Evolutionary conservation across 1,140 invertebrate species (phyloP).

Genomic region (Lycorma delicatula): DNA sequence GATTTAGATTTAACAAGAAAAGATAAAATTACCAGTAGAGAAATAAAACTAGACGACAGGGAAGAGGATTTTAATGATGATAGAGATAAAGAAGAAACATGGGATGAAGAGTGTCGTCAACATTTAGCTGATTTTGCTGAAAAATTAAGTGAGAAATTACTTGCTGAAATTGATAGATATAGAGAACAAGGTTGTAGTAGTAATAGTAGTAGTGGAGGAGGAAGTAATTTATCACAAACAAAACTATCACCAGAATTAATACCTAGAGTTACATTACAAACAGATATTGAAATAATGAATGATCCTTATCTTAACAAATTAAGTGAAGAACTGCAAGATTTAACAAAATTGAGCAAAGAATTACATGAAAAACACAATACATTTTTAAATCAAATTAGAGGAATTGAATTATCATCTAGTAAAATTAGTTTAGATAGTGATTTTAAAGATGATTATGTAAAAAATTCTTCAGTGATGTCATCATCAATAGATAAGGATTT

Average conservation of each 20-base stretch:
- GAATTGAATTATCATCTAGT: conserved; percentile 9
- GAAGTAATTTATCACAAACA: background rate
- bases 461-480: too few species aligned
- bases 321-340: conserved; percentile 45
- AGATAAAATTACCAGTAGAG: background rate
- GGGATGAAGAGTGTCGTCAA: conserved; percentile 53
- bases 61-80: conserved; percentile 8
- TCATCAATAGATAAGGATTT: too few species aligned
- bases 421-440: too few species aligned
- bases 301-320: conserved; percentile 48
- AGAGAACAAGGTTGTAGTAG: conserved; percentile 32
- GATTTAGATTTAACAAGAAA: background rate
- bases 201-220: too few species aligned
- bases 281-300: conserved; percentile 43
- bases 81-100: conserved; percentile 40
- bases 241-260: background rate
- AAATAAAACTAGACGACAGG: background rate
- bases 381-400: conserved; percentile 9
- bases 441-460: too few species aligned
- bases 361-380: conserved; percentile 37
- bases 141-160: conserved; percentile 59
- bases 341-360: conserved; percentile 48
- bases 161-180: conserved; percentile 65
- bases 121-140: conserved; percentile 69
- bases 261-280: conserved; percentile 7